phyloP scores from a whole-genome alignment of 2,888 invertebrate species.

The Drosophila testacea region DNA sequence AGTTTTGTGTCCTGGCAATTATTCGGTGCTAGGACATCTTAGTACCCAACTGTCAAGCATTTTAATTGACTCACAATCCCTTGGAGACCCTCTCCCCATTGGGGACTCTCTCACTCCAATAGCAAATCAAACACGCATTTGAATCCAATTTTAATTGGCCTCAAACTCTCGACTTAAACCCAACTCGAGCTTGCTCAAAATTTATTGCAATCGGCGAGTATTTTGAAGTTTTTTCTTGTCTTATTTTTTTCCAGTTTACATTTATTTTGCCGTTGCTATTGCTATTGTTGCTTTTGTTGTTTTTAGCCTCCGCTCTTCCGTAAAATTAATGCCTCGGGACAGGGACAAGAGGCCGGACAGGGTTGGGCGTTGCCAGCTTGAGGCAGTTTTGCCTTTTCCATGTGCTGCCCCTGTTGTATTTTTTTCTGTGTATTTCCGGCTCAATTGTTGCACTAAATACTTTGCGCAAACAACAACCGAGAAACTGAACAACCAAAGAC shows the following conservation, averaged over 20 bases:
- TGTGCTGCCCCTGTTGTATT: constrained; percentile 7
- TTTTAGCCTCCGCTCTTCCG: constrained; percentile 54
- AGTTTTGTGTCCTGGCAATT: constrained; percentile 50
- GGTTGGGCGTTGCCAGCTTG: constrained; percentile 30
- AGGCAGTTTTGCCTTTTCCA: constrained; percentile 40
- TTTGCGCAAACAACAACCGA: constrained; percentile 56
- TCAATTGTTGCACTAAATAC: constrained; percentile 80
- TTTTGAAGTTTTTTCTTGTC: constrained; percentile 37
- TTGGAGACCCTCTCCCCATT: constrained; percentile 13
- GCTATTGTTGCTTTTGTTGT: constrained; percentile 29
- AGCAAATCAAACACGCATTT: constrained; percentile 69
- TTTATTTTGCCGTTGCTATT: constrained; percentile 1
- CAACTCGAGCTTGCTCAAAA: constrained; percentile 43
- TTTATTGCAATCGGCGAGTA: constrained; percentile 53
- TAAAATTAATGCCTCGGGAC: constrained; percentile 64
- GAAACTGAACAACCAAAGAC: constrained; percentile 12
- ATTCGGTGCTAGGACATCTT: constrained; percentile 43
- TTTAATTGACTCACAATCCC: constrained; percentile 80
- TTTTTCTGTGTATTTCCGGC: constrained; percentile 64
- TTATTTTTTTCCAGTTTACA: constrained; percentile 25
- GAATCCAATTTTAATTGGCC: constrained; percentile 72
- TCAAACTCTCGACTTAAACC: constrained; percentile 34
- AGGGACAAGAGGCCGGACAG: constrained; percentile 13
- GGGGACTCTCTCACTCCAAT: background rate
- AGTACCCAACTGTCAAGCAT: constrained; percentile 65